Evolutionary conservation across 2,113 vertebrate genomes (phyloP), one percentile per base, ranked within the genome.

Genomic region (Hemiscyllium ocellatum): DNA sequence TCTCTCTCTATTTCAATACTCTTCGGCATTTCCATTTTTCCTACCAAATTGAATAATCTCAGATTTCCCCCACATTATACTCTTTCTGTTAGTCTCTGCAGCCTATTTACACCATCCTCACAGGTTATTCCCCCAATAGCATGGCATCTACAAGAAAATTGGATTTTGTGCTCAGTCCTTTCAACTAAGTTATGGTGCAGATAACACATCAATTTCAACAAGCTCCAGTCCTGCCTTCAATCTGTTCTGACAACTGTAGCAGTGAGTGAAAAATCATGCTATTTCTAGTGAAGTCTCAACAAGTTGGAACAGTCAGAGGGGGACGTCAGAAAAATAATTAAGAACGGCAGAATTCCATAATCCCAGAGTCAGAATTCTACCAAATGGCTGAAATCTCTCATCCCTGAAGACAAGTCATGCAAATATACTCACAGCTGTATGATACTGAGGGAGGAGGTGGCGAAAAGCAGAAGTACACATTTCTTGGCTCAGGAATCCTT

Each of bases 401-500:
- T 33, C 29, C 26, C 29, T n/a, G 29, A 76, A 76, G 29, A 33
- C 17, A 19, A 37, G 65, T 50, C 83, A 24, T 22, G 66, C 5
- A 52, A n/a, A 78, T 47, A 96, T 94, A 98, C 98, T 98, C 96
- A 99, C 99, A 69, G 98, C 97, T 33, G 97, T 96, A 10, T 96
- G 97, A 96, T 98, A 98, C 69, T 98, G 96, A 22, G 98, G 98
- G 80, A 98, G 97, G 69, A 99, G 98, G 96, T 97, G 97, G 96
- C 97, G 96, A 19, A 98, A 97, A 0, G 98, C 98, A 96, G 97
- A 97, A 76, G 97, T 97, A 97, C 97, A 98, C 0, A 97, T 98
- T 96, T 98, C 97, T 76, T 98, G 98, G 96, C 97, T 99, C 93
- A 99, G 96, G 89, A 98, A 97, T 4, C 98, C 98, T 86, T 98